Base-by-base conservation (phyloP, 1,140 invertebrate species). In the Phymastichus coffea region DNA sequence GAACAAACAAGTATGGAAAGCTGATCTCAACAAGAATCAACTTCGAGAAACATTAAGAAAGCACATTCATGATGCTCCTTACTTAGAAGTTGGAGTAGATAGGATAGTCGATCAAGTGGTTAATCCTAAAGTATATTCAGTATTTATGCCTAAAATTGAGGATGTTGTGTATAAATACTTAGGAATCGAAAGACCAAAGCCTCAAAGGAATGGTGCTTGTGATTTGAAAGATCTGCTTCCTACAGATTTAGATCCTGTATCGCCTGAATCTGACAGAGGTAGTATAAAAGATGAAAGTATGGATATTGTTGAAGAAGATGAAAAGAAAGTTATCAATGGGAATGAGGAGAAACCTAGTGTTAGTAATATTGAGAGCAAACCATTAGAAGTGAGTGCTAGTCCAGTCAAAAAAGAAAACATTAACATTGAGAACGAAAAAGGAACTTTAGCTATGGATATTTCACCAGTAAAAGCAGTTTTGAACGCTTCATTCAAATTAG, bases 51-150 rank as follows among this genome's bases (percentile, higher is more conserved):
- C 87, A 62, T 81, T 97, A 0, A 81, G 94, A 30, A 92, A 92
- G 73, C 90, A 95, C 70, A 92, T 97, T 43, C 85, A 90, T 52
- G 93, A 95, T 8, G 76, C 74, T 6, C 69, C 78, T 4, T 80
- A 78, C 25, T 78, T 81, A 7, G 80, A 82, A 44, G 72, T 86
- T 57, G 94, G 94, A 19, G 90, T 97, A 4, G 93, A 96, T 74
- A 85, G 94, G 65, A 94, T 98, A 60, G 93, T 97, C 0, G 93
- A 97, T 76, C 94, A 97, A 83, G 92, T 96, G 0, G 93, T 97
- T 0, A 94, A 95, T 78, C 93, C 93, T 3, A 96, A 96, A 82
- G 89, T 96, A 6, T 86, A 88, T 62, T 85, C 87, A 8, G 85
- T 93, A 2, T 95, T 97, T 72, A 87, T 93, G 70, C 91, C 93